Evolutionary conservation across 2,888 invertebrate species (phyloP).

Genomic region (Itoplectis maculator): DNA sequence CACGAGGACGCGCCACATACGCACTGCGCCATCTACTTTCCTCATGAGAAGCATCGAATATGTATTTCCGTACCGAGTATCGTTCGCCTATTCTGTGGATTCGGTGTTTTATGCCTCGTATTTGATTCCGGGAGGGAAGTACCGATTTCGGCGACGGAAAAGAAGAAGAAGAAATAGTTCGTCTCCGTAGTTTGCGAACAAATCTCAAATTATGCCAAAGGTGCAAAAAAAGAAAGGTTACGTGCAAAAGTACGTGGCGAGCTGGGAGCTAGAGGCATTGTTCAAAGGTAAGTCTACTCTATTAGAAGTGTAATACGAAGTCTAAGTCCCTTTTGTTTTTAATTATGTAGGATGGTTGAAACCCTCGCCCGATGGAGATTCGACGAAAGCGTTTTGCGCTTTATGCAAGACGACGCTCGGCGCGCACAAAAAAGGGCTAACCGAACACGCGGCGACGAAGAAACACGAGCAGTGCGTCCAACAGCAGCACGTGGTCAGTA

Average conservation of each 20-base stretch:
- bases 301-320: background rate
- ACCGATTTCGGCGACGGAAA: no score
- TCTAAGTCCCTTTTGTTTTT: background rate
- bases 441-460: conserved; percentile 70
- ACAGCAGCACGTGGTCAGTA: background rate
- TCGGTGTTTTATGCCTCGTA: no score
- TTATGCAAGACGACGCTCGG: conserved; percentile 68
- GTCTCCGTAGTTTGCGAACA: no score
- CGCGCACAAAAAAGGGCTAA: conserved; percentile 73
- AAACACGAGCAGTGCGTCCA: conserved; percentile 67
- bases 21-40: no score
- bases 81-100: no score
- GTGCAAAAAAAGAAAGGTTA: no score
- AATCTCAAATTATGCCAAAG: no score
- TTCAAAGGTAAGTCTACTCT: conserved; percentile 44
- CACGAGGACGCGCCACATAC: no score
- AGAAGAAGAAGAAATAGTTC: no score
- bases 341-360: conserved; percentile 17
- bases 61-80: no score
- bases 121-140: no score
- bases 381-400: conserved; percentile 61
- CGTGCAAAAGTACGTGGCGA: conserved; percentile 51
- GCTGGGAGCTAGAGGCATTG: conserved; percentile 34
- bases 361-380: conserved; percentile 13
- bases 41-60: no score